A percentile compares a stretch with the other conserved stretches of the same genome.
phyloP scores from a whole-genome alignment of 2,888 invertebrate genomes.

The Hirtodrosophila trivittata region DNA sequence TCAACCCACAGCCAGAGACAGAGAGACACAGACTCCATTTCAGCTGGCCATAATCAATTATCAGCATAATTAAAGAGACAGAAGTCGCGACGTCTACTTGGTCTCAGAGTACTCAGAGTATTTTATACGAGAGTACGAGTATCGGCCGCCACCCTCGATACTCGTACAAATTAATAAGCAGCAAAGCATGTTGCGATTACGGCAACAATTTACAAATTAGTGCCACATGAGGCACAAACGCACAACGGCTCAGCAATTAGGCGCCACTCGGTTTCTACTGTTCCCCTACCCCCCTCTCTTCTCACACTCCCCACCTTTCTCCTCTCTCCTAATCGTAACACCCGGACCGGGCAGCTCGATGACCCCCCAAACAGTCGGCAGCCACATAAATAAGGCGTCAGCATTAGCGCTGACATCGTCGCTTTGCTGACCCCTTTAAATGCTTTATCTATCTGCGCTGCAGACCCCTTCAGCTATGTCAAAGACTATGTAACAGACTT shows the following conservation, averaged over 20 bases:
- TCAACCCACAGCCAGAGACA: slow-evolving; percentile 16
- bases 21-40: slow-evolving; percentile 11
- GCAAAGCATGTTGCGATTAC: slow-evolving; percentile 74
- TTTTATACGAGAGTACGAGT: slow-evolving; percentile 3
- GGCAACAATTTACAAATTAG: slow-evolving; percentile 77
- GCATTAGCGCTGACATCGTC: slow-evolving; percentile 61
- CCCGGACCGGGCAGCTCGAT: slow-evolving; percentile 26
- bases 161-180: slow-evolving; percentile 72
- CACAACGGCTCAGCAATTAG: slow-evolving; percentile 52
- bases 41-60: slow-evolving; percentile 67
- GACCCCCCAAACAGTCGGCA: slow-evolving; percentile 53
- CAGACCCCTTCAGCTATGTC: slow-evolving; percentile 9
- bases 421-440: slow-evolving; percentile 61
- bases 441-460: slow-evolving; percentile 8
- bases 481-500: slow-evolving; percentile 1
- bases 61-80: slow-evolving; percentile 67
- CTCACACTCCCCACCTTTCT: slow-evolving; percentile 4
- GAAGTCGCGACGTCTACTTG: slow-evolving; percentile 41
- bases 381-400: slow-evolving; percentile 61
- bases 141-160: slow-evolving; percentile 56
- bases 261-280: slow-evolving; percentile 47
- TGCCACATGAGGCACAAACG: slow-evolving; percentile 73
- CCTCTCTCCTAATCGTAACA: slow-evolving; percentile 21
- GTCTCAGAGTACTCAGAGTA: no score
- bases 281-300: slow-evolving; percentile 15